These are phyloP conservation scores for Upupa epops DNA, from an alignment of 2,113 vertebrate species.

Conservation along the genomic window DNA sequence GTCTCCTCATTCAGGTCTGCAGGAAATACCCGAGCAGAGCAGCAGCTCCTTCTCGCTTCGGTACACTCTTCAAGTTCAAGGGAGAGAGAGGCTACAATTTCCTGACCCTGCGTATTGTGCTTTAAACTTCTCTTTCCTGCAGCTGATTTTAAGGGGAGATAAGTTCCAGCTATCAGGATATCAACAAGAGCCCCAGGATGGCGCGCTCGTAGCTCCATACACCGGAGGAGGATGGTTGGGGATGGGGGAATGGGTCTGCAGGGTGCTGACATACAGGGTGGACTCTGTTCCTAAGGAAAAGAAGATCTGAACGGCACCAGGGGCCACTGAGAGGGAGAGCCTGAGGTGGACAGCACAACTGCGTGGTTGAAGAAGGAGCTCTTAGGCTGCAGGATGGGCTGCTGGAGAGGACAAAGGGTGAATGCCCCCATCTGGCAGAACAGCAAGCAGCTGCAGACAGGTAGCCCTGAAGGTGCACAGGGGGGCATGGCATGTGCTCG, in stretches of 20 bases:
- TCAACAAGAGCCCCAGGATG: neutral
- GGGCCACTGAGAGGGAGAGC: neutral
- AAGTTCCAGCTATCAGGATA: neutral
- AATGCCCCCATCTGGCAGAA: neutral
- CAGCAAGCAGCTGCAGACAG: fast-evolving
- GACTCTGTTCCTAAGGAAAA: neutral
- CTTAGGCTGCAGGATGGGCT: neutral
- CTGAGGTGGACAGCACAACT: neutral
- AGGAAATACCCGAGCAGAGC: conserved; percentile 29
- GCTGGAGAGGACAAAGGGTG: neutral
- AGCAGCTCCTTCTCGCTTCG: neutral
- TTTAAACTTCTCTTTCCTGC: conserved; percentile 22
- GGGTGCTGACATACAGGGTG: no score
- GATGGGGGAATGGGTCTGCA: neutral
- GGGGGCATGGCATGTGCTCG: neutral
- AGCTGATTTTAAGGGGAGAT: neutral
- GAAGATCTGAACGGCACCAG: neutral
- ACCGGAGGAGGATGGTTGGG: neutral
- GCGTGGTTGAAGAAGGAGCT: fast-evolving
- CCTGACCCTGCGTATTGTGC: conserved; percentile 3
- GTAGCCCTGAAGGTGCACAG: neutral
- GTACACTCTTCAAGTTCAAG: conserved; percentile 27
- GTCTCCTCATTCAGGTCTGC: conserved; percentile 26
- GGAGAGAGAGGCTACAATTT: conserved; percentile 41
- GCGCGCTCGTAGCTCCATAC: neutral